Conservation (phyloP, 2,113 vertebrate genomes). For the Paramormyrops kingsleyae region DNA sequence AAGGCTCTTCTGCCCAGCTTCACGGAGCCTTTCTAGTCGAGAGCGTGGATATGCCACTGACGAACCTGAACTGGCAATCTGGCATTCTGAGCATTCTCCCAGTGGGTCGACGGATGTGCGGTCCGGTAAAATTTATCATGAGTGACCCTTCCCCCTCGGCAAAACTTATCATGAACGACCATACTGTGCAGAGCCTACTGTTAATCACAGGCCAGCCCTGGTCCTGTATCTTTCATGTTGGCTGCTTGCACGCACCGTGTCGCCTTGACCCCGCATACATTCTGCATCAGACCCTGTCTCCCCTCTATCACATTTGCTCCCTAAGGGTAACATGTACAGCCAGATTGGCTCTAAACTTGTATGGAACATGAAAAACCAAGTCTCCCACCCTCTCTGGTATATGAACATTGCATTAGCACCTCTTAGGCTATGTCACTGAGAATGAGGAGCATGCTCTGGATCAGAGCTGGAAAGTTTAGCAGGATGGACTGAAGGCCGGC, state of each 20-base stretch:
- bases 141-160: too few species aligned
- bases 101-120: neutral
- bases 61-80: neutral
- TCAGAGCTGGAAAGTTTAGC: neutral
- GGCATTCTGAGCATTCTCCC: neutral
- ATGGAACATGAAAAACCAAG: neutral
- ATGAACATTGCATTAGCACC: neutral
- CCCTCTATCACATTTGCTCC: neutral
- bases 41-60: neutral
- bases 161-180: too few species aligned
- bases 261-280: neutral
- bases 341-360: neutral
- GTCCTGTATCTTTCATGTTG: neutral
- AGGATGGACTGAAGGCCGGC: neutral
- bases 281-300: neutral
- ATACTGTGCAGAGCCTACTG: neutral
- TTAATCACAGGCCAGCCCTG: neutral
- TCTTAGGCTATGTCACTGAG: neutral
- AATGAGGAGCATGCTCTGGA: neutral
- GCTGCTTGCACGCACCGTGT: neutral
- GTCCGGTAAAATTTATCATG: too few species aligned
- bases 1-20: neutral
- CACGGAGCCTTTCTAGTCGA: neutral
- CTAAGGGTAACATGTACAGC: neutral
- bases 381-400: neutral